Evolutionary conservation across 2,888 invertebrate species (phyloP).

Genomic region (Ditula angustiorana): DNA sequence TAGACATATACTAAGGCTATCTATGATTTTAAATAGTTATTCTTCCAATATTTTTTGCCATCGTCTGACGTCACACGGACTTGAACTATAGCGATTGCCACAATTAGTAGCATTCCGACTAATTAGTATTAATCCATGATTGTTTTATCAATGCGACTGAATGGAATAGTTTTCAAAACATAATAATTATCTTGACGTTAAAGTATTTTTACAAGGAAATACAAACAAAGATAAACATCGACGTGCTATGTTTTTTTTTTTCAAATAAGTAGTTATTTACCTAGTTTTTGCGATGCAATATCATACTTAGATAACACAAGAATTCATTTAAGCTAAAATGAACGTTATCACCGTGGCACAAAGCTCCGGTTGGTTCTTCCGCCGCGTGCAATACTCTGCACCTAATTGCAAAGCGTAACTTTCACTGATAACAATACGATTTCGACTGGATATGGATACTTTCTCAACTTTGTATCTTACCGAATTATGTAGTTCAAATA

Average conservation of each 20-base stretch:
- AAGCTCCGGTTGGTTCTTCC: not conserved
- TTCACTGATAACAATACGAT: conserved; percentile 12
- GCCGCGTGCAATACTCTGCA: no score
- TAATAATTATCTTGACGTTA: no score
- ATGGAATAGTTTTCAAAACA: no score
- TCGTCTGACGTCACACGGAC: no score
- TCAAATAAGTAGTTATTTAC: not conserved
- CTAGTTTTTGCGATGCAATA: not conserved
- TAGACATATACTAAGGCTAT: no score
- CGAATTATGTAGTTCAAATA: not conserved
- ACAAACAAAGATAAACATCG: not conserved
- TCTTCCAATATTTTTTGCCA: no score
- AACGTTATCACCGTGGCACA: not conserved
- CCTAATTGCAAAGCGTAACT: conserved; percentile 24
- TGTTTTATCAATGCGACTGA: no score
- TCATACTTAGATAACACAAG: not conserved
- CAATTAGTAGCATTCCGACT: no score
- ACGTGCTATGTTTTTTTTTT: not conserved
- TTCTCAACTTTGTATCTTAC: not conserved
- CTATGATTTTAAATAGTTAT: no score
- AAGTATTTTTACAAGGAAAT: no score
- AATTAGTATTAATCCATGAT: no score
- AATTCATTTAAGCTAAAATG: not conserved
- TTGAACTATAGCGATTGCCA: no score
- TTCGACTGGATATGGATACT: not conserved